Conservation (phyloP, 2,888 invertebrate genomes). For the Orthosia gracilis region DNA sequence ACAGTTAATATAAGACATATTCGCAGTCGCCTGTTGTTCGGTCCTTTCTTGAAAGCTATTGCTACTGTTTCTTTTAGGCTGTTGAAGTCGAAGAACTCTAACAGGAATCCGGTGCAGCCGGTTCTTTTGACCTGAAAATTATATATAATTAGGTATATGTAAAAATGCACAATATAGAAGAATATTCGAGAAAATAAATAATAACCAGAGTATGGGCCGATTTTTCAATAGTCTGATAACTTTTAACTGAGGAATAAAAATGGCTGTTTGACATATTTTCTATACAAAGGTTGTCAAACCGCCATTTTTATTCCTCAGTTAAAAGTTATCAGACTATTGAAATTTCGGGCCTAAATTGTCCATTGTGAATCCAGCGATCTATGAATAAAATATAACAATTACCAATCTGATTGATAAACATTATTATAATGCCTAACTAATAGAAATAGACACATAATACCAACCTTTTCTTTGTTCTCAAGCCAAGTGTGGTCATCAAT, state of each 20-base stretch:
- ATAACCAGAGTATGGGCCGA: neutral
- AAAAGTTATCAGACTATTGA: no score
- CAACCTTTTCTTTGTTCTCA: constrained; percentile 82
- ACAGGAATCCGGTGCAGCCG: constrained; percentile 77
- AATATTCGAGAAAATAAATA: neutral
- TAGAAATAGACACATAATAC: constrained; percentile 56
- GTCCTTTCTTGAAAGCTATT: constrained; percentile 89
- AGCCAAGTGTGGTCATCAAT: constrained; percentile 88
- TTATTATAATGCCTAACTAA: constrained; percentile 7
- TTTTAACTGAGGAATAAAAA: no score
- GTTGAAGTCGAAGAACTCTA: constrained; percentile 88
- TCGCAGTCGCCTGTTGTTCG: constrained; percentile 82
- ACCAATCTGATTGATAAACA: constrained; percentile 3
- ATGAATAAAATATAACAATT: neutral
- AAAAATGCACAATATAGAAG: neutral
- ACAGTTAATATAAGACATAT: constrained; percentile 83
- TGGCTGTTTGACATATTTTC: no score
- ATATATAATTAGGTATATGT: no score
- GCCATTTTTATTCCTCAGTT: no score
- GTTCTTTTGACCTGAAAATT: constrained; percentile 77
- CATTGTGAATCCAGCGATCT: constrained; percentile 4
- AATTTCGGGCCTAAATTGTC: no score
- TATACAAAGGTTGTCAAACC: no score
- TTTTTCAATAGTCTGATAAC: no score
- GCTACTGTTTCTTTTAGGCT: constrained; percentile 88